These are phyloP conservation scores for Xylocopa sonorina DNA, from an alignment of 1,140 invertebrate species.

Conservation along the genomic window DNA sequence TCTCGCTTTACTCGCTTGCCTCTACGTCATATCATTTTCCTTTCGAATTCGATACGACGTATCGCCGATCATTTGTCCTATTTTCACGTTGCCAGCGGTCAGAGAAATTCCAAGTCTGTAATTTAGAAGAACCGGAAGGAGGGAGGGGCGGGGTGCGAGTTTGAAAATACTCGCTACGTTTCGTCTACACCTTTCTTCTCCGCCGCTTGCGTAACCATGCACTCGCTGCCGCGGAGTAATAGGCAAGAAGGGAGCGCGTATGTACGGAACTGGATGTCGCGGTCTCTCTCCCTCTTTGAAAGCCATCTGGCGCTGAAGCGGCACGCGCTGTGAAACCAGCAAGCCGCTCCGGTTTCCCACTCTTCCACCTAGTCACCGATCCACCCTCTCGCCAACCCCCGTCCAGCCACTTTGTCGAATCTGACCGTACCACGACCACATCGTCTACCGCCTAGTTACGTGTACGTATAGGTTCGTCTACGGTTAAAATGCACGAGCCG, in stretches of 20 bases:
- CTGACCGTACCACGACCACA: slow-evolving; percentile 44
- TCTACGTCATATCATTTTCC: no score
- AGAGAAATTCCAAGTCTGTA: no score
- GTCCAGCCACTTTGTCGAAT: slow-evolving; percentile 55
- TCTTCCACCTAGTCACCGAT: slow-evolving; percentile 31
- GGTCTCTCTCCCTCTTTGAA: slow-evolving; percentile 47
- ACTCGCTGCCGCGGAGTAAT: slow-evolving; percentile 39
- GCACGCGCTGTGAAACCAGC: slow-evolving; percentile 69
- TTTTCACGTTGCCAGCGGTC: no score
- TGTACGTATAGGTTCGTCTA: no score
- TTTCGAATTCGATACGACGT: no score
- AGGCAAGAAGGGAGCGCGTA: slow-evolving; percentile 35
- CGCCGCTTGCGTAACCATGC: slow-evolving; percentile 34
- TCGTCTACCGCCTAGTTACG: no score
- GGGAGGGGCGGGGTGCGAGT: neutral
- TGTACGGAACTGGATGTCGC: slow-evolving; percentile 1
- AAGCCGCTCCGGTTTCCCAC: slow-evolving; percentile 25
- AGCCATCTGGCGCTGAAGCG: slow-evolving; percentile 71
- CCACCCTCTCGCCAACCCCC: slow-evolving; percentile 24
- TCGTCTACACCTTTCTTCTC: slow-evolving; percentile 13
- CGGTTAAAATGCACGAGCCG: slow-evolving; percentile 44
- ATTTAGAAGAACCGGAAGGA: rapidly evolving
- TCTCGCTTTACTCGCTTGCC: slow-evolving; percentile 46
- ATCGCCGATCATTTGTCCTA: no score
- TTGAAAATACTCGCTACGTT: slow-evolving; percentile 16